A percentile compares a stretch with the other conserved stretches of the same genome.
phyloP scores from a whole-genome alignment of 2,113 vertebrate species.

The Alexandromys fortis region DNA sequence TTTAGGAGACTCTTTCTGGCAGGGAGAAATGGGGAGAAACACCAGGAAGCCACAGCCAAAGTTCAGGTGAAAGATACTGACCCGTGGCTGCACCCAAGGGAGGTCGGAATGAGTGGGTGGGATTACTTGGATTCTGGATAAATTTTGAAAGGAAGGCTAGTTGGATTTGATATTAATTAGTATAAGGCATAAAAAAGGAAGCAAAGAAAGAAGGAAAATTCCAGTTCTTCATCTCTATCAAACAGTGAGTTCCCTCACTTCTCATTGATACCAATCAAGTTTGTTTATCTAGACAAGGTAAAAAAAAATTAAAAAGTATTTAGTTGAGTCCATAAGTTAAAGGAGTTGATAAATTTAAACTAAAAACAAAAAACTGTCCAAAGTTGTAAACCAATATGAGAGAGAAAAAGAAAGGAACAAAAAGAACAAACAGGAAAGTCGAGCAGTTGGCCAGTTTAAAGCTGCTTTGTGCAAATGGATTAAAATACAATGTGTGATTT shows the following conservation, averaged over 20 bases:
- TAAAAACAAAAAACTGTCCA: not conserved
- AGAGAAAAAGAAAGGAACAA: no score
- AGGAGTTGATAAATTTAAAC: not conserved
- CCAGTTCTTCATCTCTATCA: not conserved
- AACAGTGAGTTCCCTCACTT: not conserved
- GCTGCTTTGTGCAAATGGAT: not conserved
- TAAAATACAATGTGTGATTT: not conserved
- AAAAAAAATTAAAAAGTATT: not conserved
- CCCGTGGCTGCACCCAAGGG: not conserved
- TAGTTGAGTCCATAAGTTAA: slow-evolving; percentile 32
- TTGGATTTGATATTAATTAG: not conserved
- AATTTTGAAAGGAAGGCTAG: slow-evolving; percentile 26
- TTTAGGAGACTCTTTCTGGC: not conserved
- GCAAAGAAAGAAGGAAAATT: not conserved
- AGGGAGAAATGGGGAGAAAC: not conserved
- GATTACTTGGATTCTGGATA: not conserved
- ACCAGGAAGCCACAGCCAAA: not conserved
- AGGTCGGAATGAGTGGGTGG: not conserved
- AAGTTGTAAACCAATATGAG: not conserved
- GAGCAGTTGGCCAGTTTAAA: not conserved
- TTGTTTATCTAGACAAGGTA: not conserved
- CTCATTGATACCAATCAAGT: not conserved
- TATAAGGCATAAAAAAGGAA: not conserved
- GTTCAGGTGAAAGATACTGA: not conserved
- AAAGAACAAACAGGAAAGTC: not conserved